Conservation (phyloP, 2,888 invertebrate species). For the Ichneumoninae sp. region DNA sequence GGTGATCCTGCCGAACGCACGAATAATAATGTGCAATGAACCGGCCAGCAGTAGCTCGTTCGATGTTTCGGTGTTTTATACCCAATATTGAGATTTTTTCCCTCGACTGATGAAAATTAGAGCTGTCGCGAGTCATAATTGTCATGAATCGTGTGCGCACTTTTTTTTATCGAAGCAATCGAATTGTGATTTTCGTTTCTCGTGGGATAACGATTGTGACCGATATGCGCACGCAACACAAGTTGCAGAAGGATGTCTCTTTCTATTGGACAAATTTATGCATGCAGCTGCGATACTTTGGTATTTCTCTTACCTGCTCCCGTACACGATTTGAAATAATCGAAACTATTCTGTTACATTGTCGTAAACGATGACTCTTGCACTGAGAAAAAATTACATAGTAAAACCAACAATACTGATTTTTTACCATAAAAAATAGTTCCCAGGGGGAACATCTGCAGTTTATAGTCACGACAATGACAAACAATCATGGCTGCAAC, state of each 20-base stretch:
- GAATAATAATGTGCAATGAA: conserved; percentile 47
- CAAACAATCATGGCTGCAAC: no score
- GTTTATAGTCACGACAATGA: no score
- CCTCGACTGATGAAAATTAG: not conserved
- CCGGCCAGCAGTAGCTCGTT: conserved; percentile 19
- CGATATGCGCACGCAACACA: not conserved
- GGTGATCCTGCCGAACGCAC: conserved; percentile 38
- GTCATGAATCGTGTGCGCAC: not conserved
- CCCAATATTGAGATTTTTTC: not conserved
- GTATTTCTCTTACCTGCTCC: not conserved
- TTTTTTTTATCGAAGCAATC: not conserved
- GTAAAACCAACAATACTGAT: no score
- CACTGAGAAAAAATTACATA: no score
- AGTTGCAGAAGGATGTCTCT: not conserved
- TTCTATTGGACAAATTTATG: not conserved
- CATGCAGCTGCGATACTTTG: not conserved
- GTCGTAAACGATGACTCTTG: not conserved
- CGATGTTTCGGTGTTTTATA: not conserved
- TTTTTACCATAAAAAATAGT: no score
- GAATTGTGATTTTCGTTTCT: not conserved
- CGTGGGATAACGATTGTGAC: not conserved
- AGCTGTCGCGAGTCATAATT: not conserved
- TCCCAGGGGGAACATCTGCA: no score
- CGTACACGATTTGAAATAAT: not conserved
- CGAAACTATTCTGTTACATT: not conserved